A percentile compares a stretch with the other conserved stretches of the same genome.
These are phyloP conservation scores for Recurvirostra avosetta DNA, from an alignment of 2,113 vertebrate species.

Conservation along the genomic window DNA sequence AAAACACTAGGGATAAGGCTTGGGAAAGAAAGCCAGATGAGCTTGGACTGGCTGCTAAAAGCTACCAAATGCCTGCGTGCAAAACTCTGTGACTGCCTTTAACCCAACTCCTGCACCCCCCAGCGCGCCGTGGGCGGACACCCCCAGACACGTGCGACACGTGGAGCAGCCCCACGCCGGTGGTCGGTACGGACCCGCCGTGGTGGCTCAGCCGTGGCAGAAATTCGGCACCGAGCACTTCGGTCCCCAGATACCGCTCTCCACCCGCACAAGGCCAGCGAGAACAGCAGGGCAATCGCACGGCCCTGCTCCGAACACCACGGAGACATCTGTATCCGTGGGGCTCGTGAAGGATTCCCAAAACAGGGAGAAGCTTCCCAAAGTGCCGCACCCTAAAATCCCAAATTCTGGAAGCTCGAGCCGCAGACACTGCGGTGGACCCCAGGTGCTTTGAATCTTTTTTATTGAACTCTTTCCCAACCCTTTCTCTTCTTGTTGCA, in stretches of 20 bases:
- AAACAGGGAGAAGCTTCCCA: neutral
- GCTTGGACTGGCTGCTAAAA: neutral
- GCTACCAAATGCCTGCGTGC: rapidly evolving
- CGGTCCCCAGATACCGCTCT: neutral
- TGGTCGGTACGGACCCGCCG: rapidly evolving
- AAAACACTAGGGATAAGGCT: neutral
- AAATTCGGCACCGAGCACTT: neutral
- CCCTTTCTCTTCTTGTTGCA: neutral
- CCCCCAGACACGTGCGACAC: rapidly evolving
- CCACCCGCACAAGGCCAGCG: too few species aligned
- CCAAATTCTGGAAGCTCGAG: neutral
- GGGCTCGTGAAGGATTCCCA: neutral
- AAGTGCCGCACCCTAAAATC: neutral
- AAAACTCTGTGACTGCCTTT: rapidly evolving
- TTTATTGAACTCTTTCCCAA: neutral
- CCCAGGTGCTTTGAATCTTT: neutral
- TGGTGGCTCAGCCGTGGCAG: neutral
- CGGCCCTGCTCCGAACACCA: too few species aligned
- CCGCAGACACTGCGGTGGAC: rapidly evolving
- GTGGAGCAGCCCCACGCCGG: rapidly evolving
- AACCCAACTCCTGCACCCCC: neutral
- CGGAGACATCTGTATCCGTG: rapidly evolving
- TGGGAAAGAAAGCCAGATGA: neutral
- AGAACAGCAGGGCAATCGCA: neutral
- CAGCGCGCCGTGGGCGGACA: rapidly evolving